Evolutionary conservation across 2,888 invertebrate species (phyloP).

Genomic region (Nephrotoma appendiculata): DNA sequence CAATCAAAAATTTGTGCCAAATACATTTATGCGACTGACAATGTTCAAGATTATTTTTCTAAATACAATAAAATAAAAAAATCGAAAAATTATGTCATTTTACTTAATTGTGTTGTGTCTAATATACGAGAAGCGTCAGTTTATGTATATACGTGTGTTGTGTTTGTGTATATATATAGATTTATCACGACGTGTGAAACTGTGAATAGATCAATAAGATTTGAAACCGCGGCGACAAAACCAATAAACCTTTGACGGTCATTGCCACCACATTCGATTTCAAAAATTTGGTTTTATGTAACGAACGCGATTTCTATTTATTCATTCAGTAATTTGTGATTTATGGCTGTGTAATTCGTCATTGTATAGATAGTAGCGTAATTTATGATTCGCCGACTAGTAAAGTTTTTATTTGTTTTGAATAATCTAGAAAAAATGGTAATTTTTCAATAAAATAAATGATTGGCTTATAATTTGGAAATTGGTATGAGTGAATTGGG

Average conservation of each 20-base stretch:
- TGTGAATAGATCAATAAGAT: not conserved
- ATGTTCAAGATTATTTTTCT: not conserved
- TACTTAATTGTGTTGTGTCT: not conserved
- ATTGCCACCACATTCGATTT: not conserved
- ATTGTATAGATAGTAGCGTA: not conserved
- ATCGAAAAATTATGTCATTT: not conserved
- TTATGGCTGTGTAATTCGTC: not conserved
- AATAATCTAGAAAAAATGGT: not conserved
- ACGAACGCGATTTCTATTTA: not conserved
- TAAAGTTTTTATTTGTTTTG: not conserved
- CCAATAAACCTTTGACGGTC: not conserved
- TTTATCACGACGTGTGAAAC: not conserved
- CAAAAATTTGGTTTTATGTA: not conserved
- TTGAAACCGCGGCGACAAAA: not conserved
- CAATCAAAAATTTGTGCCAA: not conserved
- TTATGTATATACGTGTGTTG: not conserved
- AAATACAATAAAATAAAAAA: not conserved
- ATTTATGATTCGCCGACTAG: not conserved
- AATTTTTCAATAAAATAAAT: not conserved
- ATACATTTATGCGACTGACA: not conserved
- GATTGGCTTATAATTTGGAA: too few relatives aligned
- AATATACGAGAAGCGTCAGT: not conserved
- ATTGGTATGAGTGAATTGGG: too few relatives aligned
- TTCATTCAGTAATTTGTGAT: not conserved
- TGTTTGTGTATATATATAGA: too few relatives aligned